Evolutionary conservation across 2,113 vertebrate genomes (phyloP).

Genomic region (Vireo altiloquus): DNA sequence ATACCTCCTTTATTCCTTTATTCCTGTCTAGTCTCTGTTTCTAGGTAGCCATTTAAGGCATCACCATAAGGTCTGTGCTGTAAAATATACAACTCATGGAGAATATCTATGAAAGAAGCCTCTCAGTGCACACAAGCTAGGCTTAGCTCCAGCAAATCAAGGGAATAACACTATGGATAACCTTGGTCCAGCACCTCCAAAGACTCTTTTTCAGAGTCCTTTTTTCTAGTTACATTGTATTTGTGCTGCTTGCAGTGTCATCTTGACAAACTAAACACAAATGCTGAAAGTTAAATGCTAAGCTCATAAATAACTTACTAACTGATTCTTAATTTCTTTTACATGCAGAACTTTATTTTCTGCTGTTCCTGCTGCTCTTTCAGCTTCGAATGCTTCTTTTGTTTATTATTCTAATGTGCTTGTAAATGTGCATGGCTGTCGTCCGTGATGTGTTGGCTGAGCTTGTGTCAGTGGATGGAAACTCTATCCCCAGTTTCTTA

Average conservation of each 20-base stretch:
- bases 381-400: conserved; percentile 34
- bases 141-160: neutral
- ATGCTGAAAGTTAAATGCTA: neutral
- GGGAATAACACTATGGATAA: neutral
- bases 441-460: neutral
- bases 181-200: neutral
- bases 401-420: conserved; percentile 52
- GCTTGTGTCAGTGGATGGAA: neutral
- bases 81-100: neutral
- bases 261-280: neutral
- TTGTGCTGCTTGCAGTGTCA: neutral
- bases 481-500: conserved; percentile 62
- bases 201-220: neutral
- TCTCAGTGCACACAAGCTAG: neutral
- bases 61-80: neutral
- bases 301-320: conserved; percentile 43
- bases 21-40: too few relatives aligned
- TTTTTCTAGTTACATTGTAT: neutral
- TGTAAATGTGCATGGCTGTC: conserved; percentile 39
- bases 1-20: too few relatives aligned
- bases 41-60: too few relatives aligned
- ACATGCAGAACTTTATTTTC: neutral
- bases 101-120: neutral
- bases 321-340: conserved; percentile 40
- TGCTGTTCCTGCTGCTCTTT: neutral